Conservation (phyloP, 2,888 invertebrate species). For the Drosophila peninsularis region DNA sequence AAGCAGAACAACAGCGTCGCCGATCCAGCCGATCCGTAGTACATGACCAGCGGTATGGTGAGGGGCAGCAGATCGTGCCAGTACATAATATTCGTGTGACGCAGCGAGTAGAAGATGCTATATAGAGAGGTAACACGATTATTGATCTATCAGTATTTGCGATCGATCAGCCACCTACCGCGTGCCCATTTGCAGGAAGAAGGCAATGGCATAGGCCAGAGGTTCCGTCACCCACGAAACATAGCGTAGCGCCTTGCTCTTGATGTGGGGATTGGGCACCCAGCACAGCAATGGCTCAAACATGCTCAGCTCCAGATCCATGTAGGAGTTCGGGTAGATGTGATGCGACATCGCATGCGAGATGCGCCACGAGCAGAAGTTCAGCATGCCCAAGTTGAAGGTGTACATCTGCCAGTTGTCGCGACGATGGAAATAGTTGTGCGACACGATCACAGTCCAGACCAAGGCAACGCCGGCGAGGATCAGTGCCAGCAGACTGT, state of each 20-base stretch:
- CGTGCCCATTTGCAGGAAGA: slow-evolving; percentile 73
- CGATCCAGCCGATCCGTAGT: slow-evolving; percentile 80
- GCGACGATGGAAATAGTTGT: slow-evolving; percentile 91
- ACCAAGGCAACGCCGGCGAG: slow-evolving; percentile 87
- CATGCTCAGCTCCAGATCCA: slow-evolving; percentile 90
- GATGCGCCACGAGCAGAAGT: slow-evolving; percentile 89
- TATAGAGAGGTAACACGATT: slow-evolving; percentile 3
- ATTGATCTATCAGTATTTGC: slow-evolving; percentile 7
- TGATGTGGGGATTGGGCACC: slow-evolving; percentile 86
- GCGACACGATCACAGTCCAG: slow-evolving; percentile 87
- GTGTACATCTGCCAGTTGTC: slow-evolving; percentile 92
- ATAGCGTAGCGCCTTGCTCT: slow-evolving; percentile 86
- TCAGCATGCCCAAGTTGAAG: slow-evolving; percentile 89
- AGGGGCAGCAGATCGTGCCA: slow-evolving; percentile 85
- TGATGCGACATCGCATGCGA: slow-evolving; percentile 92
- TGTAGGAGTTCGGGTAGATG: slow-evolving; percentile 90
- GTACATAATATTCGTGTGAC: slow-evolving; percentile 78
- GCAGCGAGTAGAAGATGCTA: slow-evolving; percentile 79
- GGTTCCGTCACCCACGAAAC: slow-evolving; percentile 86
- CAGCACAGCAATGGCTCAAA: slow-evolving; percentile 89
- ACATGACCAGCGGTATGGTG: slow-evolving; percentile 85
- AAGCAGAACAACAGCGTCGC: slow-evolving; percentile 64
- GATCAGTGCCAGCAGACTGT: slow-evolving; percentile 75
- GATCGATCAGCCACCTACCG: slow-evolving; percentile 71
- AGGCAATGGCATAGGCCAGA: slow-evolving; percentile 75